Base-by-base conservation (phyloP, 2,888 invertebrate species). In the Zygaena filipendulae region DNA sequence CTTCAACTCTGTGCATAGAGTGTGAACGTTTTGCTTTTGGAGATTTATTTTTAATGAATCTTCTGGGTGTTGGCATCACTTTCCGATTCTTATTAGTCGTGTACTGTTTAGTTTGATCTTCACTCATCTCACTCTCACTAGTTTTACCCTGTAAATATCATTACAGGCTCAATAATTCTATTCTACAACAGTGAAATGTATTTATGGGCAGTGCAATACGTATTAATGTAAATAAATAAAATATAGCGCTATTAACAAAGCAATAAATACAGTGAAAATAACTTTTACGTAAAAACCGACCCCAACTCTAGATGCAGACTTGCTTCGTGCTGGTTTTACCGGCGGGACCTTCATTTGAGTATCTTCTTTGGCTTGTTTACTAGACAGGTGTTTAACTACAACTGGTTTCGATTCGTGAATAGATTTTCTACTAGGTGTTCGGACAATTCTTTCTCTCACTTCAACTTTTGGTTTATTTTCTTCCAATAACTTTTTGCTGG, bases 61-160 rank as follows among this genome's bases (percentile, higher is more conserved):
- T 55, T 20, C 75, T 61, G 35, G 79, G 77, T 11, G 66, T 70
- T 20, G 79, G 70, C 30, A 64, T 52, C 25, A 62, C 58, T 52
- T 61, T 81, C 26, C 79, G 74, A 45, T 57, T 72, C 33, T 50
- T 45, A 40, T 49, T 42, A 33, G 43, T 34, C 47, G 50, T 58
- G 38, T 57, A 60, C 46, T 63, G 62, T 38, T 48, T 52, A 35
- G 40, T 47, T 54, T 69, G 72, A 52, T 80, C 81, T 49, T 80
- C 81, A 66, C 81, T 81, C 81, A 81, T 79, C 56, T 81, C 81
- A 72, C 81, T 81, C 57, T 81, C 81, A 79, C 81, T 81, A 64
- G 79, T 81, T 52, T 77, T 79, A 63, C 58, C 79, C 81, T 81
- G 79, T 50, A 77, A 79, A 79, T 60, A 46, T 66, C 57, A 71